Percentiles rank a stretch among this genome's conserved stretches.
Conservation (phyloP, 2,113 vertebrate species). For the Heterochromis multidens region DNA sequence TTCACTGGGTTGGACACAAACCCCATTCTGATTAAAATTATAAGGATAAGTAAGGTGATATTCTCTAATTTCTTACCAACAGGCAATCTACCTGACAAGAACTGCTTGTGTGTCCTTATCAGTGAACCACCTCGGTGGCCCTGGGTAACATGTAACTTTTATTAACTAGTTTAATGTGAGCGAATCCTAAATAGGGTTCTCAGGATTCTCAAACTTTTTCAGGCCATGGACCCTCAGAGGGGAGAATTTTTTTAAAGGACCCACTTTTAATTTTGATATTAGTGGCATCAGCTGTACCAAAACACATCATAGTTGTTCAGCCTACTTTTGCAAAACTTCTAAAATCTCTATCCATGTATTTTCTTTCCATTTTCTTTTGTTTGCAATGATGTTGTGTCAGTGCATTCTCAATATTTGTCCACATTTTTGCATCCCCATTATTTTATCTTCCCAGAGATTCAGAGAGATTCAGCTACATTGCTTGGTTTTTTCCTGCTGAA, state of each 20-base stretch:
- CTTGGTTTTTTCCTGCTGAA: too few relatives aligned
- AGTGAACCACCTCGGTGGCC: background rate
- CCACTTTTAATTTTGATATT: background rate
- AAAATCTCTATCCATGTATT: background rate
- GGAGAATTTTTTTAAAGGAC: too few relatives aligned
- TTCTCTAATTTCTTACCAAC: background rate
- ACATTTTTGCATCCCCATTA: too few relatives aligned
- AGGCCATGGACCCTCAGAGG: background rate
- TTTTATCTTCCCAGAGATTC: too few relatives aligned
- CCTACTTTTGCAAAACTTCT: background rate
- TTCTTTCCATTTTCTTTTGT: background rate
- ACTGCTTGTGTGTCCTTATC: background rate
- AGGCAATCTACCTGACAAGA: background rate
- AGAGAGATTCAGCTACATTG: too few relatives aligned
- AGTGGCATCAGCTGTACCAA: background rate
- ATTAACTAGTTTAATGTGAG: background rate
- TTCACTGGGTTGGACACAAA: background rate
- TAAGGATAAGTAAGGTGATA: background rate
- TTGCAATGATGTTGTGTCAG: background rate
- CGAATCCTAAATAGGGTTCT: background rate
- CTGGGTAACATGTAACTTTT: background rate
- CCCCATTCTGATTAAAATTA: background rate
- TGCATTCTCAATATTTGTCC: background rate
- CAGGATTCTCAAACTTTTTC: background rate
- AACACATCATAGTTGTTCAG: background rate